Conservation (phyloP, 2,113 vertebrate genomes). For the Typhlomys cinereus region DNA sequence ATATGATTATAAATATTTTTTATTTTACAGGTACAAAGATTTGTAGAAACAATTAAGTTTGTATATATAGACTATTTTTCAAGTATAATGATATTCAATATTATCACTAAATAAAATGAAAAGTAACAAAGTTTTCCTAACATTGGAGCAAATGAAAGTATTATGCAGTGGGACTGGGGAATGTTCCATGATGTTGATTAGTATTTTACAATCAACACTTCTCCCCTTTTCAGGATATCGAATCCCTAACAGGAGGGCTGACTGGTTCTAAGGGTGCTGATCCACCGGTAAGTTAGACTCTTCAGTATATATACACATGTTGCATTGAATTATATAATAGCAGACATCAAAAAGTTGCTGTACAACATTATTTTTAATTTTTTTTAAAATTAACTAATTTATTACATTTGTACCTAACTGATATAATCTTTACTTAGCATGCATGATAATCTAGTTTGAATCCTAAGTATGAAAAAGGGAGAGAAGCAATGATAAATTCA, state of each 20-base stretch:
- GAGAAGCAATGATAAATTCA: not conserved
- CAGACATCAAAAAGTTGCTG: not conserved
- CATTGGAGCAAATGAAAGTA: not conserved
- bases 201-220: constrained; percentile 70
- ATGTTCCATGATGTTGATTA: constrained; percentile 35
- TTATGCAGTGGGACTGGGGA: constrained; percentile 19
- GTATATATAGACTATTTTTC: not conserved
- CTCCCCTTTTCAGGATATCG: constrained; percentile 79
- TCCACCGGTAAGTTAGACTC: constrained; percentile 78
- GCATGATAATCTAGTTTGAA: not conserved
- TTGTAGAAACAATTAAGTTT: not conserved
- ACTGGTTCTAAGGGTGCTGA: constrained; percentile 80
- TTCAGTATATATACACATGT: constrained; percentile 64
- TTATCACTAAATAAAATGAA: not conserved
- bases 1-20: not conserved
- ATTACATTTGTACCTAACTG: not conserved
- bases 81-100: not conserved
- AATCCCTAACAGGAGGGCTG: constrained; percentile 79
- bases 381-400: too few relatives aligned
- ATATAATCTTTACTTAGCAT: not conserved
- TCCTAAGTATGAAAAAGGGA: not conserved
- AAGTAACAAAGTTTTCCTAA: not conserved
- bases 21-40: not conserved
- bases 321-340: constrained; percentile 18
- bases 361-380: too few relatives aligned